Evolutionary conservation across 1,140 invertebrate genomes (phyloP), one percentile per base, ranked within the genome.

Genomic region (Cardiocondyla obscurior): DNA sequence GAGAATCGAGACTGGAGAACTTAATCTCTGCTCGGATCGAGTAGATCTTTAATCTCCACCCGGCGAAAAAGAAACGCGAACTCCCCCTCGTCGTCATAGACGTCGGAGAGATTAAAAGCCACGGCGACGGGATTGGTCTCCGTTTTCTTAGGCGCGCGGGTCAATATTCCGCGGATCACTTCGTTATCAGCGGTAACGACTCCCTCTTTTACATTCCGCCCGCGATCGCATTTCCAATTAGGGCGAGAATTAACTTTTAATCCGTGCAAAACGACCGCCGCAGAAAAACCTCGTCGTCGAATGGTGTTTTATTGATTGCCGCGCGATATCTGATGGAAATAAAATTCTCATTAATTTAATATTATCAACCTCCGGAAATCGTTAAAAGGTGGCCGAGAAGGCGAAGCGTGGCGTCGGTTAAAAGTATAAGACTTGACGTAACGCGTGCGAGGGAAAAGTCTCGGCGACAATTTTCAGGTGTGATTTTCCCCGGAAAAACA

Each of bases 1-100:
- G 16, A 14, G 16, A 36, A 72, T 46, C 36, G 44, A 16, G 36
- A 65, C 12, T 22, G 44, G 39, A 30, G 73, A 46, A 73, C 65
- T 87, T 87, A 85, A 84, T 88, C 85, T 85, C 51, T 86, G 85
- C 36, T 44, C 62, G 85, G 82, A 85, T 88, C 86, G 83, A 57
- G 42, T 81, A 76, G 82, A 87, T 87, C 86, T 87, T 83, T 87
- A 84, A 88, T 88, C 86, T 87, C 12, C 72, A 83, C 44, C 57
- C 28, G 49, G 36, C 12, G 46, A 74, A 76, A 82, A 42, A 62
- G 44, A 62, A 49, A 42, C 62, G 42, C 60, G 76, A 74, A 79
- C 67, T 85, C 39, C 36, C 67, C 82, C 39, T 28, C 76, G 30
- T 36, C 69, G 57, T 74, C 70, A 49, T 70, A 70, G 64, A 73